Evolutionary conservation across 2,113 vertebrate genomes (phyloP).

Genomic region (Rynchops niger): DNA sequence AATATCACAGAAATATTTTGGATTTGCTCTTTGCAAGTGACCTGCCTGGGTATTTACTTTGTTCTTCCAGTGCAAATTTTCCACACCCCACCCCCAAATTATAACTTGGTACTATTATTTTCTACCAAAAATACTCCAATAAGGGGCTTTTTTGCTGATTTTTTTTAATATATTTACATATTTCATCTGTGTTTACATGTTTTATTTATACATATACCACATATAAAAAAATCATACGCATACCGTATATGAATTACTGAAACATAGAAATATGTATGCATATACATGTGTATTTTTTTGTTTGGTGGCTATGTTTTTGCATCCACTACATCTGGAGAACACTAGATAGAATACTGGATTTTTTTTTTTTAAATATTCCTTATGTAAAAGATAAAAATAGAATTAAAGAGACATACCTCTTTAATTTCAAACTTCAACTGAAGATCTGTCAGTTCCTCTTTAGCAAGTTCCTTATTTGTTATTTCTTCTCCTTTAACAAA

Average conservation of each 20-base stretch:
- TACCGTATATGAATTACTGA: neutral
- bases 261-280: neutral
- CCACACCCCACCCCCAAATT: neutral
- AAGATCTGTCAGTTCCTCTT: constrained; percentile 86
- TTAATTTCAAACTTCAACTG: constrained; percentile 93
- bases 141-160: neutral
- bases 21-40: neutral
- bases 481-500: neutral
- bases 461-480: constrained; percentile 8
- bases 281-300: neutral
- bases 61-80: neutral
- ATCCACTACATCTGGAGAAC: neutral
- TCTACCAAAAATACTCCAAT: neutral
- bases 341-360: neutral
- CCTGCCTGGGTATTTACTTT: neutral
- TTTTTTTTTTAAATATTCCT: neutral
- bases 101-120: neutral
- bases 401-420: constrained; percentile 73
- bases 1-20: neutral
- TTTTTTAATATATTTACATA: neutral
- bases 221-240: neutral
- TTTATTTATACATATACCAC: neutral
- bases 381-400: neutral
- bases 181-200: neutral
- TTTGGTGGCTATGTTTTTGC: neutral